phyloP scores from a whole-genome alignment of 2,113 vertebrate species.

The Coracopsis vasa region DNA sequence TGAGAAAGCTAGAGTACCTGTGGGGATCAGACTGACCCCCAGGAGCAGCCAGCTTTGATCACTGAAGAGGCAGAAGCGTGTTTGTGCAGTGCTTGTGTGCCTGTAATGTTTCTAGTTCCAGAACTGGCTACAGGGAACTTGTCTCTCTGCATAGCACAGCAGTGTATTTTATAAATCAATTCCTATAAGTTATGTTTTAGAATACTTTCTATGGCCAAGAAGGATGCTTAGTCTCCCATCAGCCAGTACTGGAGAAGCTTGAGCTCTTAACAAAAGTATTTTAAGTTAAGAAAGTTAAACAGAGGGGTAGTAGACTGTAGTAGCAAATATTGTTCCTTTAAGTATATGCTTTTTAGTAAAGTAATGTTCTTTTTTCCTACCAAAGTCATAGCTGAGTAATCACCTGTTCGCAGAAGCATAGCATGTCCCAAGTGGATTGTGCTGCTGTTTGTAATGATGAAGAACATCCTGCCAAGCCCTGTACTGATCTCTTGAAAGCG shows the following conservation, averaged over 20 bases:
- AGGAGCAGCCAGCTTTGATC: not conserved
- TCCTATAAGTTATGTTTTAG: not conserved
- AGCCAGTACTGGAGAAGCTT: not conserved
- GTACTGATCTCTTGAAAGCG: not conserved
- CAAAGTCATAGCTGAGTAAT: not conserved
- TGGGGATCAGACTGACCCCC: not conserved
- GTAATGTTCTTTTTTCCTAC: not conserved
- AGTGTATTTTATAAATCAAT: not conserved
- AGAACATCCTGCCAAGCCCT: not conserved
- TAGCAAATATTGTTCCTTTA: not conserved
- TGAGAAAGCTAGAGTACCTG: not conserved
- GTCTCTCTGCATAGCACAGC: not conserved
- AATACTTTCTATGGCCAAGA: not conserved
- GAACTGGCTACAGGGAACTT: not conserved
- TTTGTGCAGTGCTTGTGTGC: not conserved
- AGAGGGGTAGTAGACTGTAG: not conserved
- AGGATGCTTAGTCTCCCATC: not conserved
- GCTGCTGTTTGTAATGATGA: not conserved
- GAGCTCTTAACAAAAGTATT: not conserved
- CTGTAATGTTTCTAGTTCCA: not conserved
- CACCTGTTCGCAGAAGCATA: not conserved
- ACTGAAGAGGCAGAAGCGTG: not conserved
- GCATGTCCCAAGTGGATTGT: not conserved
- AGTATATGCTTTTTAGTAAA: not conserved
- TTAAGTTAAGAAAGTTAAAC: not conserved